phyloP scores from a whole-genome alignment of 2,888 invertebrate species.

The Isoperla grammatica region DNA sequence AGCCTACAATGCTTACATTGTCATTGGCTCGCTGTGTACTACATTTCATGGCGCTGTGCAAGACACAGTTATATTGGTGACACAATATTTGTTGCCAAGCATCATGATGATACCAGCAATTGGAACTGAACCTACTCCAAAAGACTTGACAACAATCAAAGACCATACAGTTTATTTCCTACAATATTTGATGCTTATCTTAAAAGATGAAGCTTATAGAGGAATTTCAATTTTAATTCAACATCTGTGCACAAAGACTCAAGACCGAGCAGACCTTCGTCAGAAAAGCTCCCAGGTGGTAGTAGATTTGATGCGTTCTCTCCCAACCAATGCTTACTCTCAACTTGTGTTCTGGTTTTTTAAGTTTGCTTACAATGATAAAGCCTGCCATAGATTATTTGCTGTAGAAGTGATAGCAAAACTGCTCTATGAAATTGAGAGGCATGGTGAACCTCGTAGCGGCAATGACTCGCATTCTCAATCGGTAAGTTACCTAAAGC shows the following conservation, averaged over 20 bases:
- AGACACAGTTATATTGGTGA: slow-evolving; percentile 41
- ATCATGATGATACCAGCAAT: slow-evolving; percentile 37
- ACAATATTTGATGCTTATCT: slow-evolving; percentile 35
- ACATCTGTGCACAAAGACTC: slow-evolving; percentile 43
- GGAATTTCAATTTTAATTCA: slow-evolving; percentile 43
- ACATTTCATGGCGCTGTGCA: slow-evolving; percentile 44
- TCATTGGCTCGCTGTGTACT: slow-evolving; percentile 41
- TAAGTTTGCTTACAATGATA: slow-evolving; percentile 39
- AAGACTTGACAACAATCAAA: slow-evolving; percentile 33
- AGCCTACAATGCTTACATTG: slow-evolving; percentile 41
- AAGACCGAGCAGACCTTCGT: slow-evolving; percentile 45
- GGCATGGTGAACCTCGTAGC: not conserved
- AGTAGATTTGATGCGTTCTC: slow-evolving; percentile 38
- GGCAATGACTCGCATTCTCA: too few species aligned
- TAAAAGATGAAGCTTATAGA: slow-evolving; percentile 36
- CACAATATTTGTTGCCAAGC: slow-evolving; percentile 43
- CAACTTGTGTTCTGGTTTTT: slow-evolving; percentile 41
- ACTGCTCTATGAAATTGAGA: slow-evolving; percentile 37
- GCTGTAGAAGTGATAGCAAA: slow-evolving; percentile 48
- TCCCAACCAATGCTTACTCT: slow-evolving; percentile 39
- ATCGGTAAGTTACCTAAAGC: too few species aligned
- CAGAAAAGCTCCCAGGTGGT: slow-evolving; percentile 42
- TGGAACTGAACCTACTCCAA: slow-evolving; percentile 30
- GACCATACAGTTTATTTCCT: slow-evolving; percentile 36
- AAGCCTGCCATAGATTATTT: slow-evolving; percentile 46